Conservation (phyloP, 2,113 vertebrate species). For the Oxyura jamaicensis region DNA sequence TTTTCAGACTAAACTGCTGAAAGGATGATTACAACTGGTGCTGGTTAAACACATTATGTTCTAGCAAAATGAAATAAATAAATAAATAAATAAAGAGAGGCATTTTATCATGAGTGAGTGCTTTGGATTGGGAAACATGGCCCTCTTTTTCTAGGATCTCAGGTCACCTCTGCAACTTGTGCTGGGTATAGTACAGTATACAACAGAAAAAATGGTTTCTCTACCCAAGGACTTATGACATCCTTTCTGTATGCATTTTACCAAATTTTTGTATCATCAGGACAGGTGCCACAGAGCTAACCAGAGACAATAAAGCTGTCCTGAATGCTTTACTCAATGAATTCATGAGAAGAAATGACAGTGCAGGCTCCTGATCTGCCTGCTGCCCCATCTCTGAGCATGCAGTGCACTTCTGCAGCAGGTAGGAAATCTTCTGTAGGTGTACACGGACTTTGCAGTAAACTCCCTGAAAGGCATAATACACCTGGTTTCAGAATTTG, state of each 20-base stretch:
- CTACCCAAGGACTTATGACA: not conserved
- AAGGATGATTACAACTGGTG: not conserved
- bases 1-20: not conserved
- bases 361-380: not conserved
- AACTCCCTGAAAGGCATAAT: not conserved
- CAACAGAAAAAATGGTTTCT: not conserved
- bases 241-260: not conserved
- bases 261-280: not conserved
- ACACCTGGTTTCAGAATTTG: conserved; percentile 8
- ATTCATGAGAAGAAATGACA: not conserved
- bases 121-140: accelerated
- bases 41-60: not conserved
- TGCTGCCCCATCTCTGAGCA: not conserved
- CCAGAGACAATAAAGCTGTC: accelerated
- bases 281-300: not conserved
- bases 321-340: not conserved
- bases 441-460: not conserved
- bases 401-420: not conserved
- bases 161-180: not conserved
- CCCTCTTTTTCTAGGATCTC: not conserved
- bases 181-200: not conserved
- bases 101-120: not conserved
- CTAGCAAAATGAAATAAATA: not conserved
- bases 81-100: not conserved
- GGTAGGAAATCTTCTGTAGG: not conserved